Base-by-base conservation (phyloP, 2,888 invertebrate genomes). In the Antheraea yamamai region DNA sequence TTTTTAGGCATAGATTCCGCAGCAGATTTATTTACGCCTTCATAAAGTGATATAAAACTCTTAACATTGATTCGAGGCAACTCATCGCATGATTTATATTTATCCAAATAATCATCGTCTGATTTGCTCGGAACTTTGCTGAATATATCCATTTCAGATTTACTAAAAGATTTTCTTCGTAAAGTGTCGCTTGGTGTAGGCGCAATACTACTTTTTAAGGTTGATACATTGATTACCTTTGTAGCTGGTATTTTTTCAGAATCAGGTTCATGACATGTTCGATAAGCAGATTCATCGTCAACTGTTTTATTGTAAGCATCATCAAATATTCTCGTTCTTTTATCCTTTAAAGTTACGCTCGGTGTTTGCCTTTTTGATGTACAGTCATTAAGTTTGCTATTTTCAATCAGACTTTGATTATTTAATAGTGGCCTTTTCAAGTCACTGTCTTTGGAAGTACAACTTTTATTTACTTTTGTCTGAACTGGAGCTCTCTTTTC, bases 61-160 rank as follows among this genome's bases (percentile, higher is more conserved):
- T 93, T 94, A 0, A 95, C 94, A 78, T 89, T 93, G 70, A 91
- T 90, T 88, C 91, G 93, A 51, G 94, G 94, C 70, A 95, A 84
- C 81, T 94, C 93, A 75, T 94, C 94, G 77, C 86, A 94, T 20
- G 95, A 95, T 79, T 92, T 93, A 78, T 94, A 88, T 85, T 91
- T 93, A 73, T 93, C 91, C 72, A 93, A 84, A 75, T 89, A 87
- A 73, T 89, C 88, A 52, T 89, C 87, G 61, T 80, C 78, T 20
- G 81, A 73, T 75, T 84, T 85, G 74, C 78, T 82, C 74, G 86
- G 79, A n/a, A 85, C 79, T 87, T 92, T 95, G 75, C 86, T 94
- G 74, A 94, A 95, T 80, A 95, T 92, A 76, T 95, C 95, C 94
- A 92, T 93, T 87, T 95, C 95, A 35, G 95, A 95, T 83, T 91